Evolutionary conservation across 2,797 vertebrate species (phyloP), one percentile per base, ranked within the genome.

Genomic region (Xyrichtys novacula): DNA sequence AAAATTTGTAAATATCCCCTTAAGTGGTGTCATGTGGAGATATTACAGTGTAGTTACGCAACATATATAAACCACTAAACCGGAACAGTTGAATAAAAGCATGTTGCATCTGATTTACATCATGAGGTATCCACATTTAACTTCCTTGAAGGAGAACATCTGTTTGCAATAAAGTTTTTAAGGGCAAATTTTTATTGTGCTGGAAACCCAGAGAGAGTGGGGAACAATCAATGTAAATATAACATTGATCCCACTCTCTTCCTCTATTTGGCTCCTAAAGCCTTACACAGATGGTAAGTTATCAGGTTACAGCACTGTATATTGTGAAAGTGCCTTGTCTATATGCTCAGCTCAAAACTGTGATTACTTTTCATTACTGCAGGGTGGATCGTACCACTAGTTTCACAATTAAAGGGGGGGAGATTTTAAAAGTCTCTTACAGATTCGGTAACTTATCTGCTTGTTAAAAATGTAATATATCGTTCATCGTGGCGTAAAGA

Each of bases 341-440:
- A 66, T 69, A 69, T 61, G 59, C 58, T 47, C 75, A 77, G 53
- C 80, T 76, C 65, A 59, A 66, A 89, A 84, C 81, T 80, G 50
- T 84, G 86, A 88, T 88, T 89, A 88, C 89, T 89, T 92, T 90
- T 89, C 81, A 89, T 89, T 84, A 68, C 76, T 63, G 76, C 66
- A 58, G 65, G 63, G 36, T n/a, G 69, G 86, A 25, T 50, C 56
- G 25, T 1, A 73, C 76, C 76, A 86, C 25, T 60, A 55, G 38
- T 55, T 55, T 11, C 15, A 56, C 4, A 3, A 36, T 2, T 10
- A 9, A 20, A 71, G 60, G 80, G 67, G 15, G 34, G 3, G 2
- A 0, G 0, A 14, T 17, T 31, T 19, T 43, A n/a, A 50, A 48
- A 16, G 3, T 49, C 11, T 6, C 1, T 16, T 10, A 47, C 2